These are phyloP conservation scores for Coregonus suidteri DNA, from an alignment of 2,797 vertebrate genomes.

Conservation along the genomic window DNA sequence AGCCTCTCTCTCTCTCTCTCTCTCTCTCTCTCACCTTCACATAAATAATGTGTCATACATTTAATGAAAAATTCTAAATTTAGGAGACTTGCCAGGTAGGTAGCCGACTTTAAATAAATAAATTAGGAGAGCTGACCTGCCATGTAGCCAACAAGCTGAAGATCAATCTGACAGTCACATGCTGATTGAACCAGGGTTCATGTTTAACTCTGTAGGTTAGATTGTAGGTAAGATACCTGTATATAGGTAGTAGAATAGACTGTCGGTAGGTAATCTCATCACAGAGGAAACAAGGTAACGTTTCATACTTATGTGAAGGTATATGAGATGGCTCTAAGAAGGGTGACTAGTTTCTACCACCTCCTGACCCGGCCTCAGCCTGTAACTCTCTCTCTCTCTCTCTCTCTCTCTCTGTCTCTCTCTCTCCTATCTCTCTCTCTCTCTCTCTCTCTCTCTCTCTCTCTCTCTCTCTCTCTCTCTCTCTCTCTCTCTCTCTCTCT, in stretches of 20 bases:
- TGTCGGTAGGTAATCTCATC: neutral
- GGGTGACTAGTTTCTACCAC: too few relatives aligned
- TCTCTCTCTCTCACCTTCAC: conserved; percentile 29
- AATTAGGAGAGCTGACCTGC: conserved; percentile 2
- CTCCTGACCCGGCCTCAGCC: too few relatives aligned
- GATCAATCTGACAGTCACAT: conserved; percentile 21
- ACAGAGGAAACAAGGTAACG: too few relatives aligned
- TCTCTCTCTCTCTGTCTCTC: too few relatives aligned
- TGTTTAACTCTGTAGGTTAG: neutral
- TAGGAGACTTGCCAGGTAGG: conserved; percentile 29
- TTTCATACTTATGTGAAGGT: too few relatives aligned
- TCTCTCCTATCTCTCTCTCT: too few relatives aligned
- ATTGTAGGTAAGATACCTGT: conserved; percentile 23
- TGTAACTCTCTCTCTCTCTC: too few relatives aligned
- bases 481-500: too few relatives aligned
- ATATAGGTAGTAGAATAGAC: neutral
- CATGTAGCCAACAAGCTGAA: conserved; percentile 1
- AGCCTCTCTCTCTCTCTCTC: conserved; percentile 19
- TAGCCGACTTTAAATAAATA: neutral
- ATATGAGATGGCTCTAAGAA: too few relatives aligned
- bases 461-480: too few relatives aligned
- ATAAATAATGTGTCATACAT: conserved; percentile 28
- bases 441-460: too few relatives aligned
- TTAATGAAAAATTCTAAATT: conserved; percentile 63
- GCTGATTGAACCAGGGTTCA: conserved; percentile 7